phyloP scores from a whole-genome alignment of 2,888 invertebrate genomes.

The Hyalella azteca region DNA sequence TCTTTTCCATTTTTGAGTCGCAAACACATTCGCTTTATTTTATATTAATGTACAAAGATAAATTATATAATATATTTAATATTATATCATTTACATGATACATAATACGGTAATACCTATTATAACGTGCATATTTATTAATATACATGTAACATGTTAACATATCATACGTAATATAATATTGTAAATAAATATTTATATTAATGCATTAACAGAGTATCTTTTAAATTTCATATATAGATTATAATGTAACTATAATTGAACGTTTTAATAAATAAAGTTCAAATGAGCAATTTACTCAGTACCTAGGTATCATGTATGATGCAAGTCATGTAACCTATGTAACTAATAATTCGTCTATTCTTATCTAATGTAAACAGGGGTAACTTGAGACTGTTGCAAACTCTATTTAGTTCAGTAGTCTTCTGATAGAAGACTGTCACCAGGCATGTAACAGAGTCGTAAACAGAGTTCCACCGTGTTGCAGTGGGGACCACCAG shows the following conservation, averaged over 20 bases:
- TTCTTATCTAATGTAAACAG: constrained; percentile 15
- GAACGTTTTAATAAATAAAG: background rate
- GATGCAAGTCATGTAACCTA: background rate
- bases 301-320: background rate
- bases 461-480: constrained; percentile 33
- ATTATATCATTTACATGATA: background rate
- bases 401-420: background rate
- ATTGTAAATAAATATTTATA: background rate
- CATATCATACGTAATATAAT: background rate
- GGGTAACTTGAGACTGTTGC: background rate
- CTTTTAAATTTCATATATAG: background rate
- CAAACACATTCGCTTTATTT: background rate
- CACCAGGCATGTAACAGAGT: constrained; percentile 2
- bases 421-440: background rate
- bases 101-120: background rate
- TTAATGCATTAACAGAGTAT: background rate
- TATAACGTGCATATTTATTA: background rate
- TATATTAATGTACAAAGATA: background rate
- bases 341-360: background rate
- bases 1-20: background rate
- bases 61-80: background rate
- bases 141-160: background rate
- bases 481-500: constrained; percentile 4
- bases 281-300: background rate
- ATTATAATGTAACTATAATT: background rate